Evolutionary conservation across 1,140 invertebrate species (phyloP), one percentile per base, ranked within the genome.

Genomic region (Psix sp.): DNA sequence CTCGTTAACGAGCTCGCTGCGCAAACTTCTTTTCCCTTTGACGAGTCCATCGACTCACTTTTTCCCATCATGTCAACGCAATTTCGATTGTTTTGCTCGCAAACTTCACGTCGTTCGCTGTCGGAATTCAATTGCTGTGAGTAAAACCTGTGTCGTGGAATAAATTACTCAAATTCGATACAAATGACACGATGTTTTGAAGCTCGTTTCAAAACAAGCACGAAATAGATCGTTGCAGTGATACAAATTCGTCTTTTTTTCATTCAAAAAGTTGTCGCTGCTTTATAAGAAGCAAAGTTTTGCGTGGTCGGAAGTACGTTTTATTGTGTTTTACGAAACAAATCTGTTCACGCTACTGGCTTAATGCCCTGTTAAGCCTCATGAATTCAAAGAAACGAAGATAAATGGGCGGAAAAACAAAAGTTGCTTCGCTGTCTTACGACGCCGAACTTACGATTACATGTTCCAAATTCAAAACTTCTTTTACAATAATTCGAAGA

Each of bases 51-150:
- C 43, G 17, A 2, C n/a, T 29, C 46, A 51, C 45, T 59, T 67
- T 7, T 26, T 21, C 11, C 39, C 15, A 0, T 4, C 42, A 20
- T 20, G 10, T 59, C 10, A 14, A 10, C 48, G 26, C 36, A 26
- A 66, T 68, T 68, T 31, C 54, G 31, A 13, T 38, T 51, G 65
- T 68, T 68, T 68, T 68, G 49, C 10, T 36, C 38, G 35, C 36
- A 67, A 67, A 57, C 38, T 29, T 52, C 46, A 39, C 38, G 31
- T 29, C 38, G 38, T 59, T 52, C 21, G 45, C 24, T 42, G 43
- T 66, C 51, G 36, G 40, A 48, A 59, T 39, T 57, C 59, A 68
- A 68, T 68, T n/a, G n/a, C 45, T 49, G 33, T 18, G 35, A 14
- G 56, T 66, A 33, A 35, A 13, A 14, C 45, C 15, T 49, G 51